phyloP scores from a whole-genome alignment of 2,888 invertebrate species.

The Torymus tubicola region DNA sequence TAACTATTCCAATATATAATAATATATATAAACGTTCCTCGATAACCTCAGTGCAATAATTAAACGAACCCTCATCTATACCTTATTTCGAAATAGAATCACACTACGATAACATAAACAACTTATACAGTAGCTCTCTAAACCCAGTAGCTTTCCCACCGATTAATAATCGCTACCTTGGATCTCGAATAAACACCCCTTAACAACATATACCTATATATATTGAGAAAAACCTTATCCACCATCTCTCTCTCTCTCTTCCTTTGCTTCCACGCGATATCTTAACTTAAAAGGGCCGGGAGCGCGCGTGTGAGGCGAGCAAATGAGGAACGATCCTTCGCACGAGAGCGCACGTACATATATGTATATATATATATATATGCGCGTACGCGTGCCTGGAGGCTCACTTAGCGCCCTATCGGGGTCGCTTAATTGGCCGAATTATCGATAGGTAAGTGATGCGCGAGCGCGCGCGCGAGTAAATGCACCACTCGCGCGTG shows the following conservation, averaged over 20 bases:
- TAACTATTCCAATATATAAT: background rate
- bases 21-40: background rate
- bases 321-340: no score
- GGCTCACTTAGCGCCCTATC: constrained; percentile 57
- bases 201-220: no score
- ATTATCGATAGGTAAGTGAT: constrained; percentile 65
- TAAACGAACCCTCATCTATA: no score
- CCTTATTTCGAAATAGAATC: no score
- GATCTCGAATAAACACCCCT: no score
- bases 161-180: no score
- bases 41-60: background rate
- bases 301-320: background rate
- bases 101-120: no score
- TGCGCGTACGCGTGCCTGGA: constrained; percentile 48
- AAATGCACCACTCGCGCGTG: constrained; percentile 17
- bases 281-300: constrained; percentile 4
- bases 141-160: no score
- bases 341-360: no score
- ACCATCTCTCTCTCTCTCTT: no score
- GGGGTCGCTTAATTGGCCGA: constrained; percentile 64
- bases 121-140: no score
- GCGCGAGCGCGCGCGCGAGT: constrained; percentile 34
- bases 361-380: background rate
- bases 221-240: no score
- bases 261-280: background rate